Evolutionary conservation across 1,140 invertebrate genomes (phyloP), one percentile per base, ranked within the genome.

Genomic region (Propsilocerus akamusi): DNA sequence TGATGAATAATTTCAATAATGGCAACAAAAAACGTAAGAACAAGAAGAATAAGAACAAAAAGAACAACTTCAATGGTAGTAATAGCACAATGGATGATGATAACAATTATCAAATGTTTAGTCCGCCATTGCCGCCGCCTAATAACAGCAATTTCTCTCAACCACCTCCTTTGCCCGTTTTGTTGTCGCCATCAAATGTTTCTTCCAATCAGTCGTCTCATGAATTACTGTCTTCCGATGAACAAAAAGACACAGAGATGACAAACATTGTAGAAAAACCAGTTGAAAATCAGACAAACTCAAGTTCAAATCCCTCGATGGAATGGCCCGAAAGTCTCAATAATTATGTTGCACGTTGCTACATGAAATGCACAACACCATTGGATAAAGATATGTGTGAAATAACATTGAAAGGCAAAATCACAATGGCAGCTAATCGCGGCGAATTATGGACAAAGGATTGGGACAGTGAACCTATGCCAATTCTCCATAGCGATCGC

Each of bases 371-470:
- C 60, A 78, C 78, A 57, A 86, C 86, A 11, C 73, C 78, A 49
- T 75, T 87, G 50, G 88, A 96, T 64, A 88, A 91, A 68, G 88
- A 97, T 72, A 81, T 90, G 62, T 88, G 97, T 49, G 87, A 94
- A 62, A 88, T 90, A 52, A 85, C 91, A 55, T 68, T 97, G 25
- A 95, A 94, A 65, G 88, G 88, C 28, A 89, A 93, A 67, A 83
- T 97, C 51, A 93, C 87, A 20, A 76, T 80, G 46, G 86, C 89
- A 0, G 85, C 85, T n/a, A 83, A 81, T 56, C 80, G 82, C 55
- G 84, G 83, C 50, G 82, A 84, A 52, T 72, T 94, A 14, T 86
- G 80, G 76, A 79, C 83, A 0, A 87, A 87, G 58, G 86, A 96
- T 69, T 97, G 93, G 93, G 79, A 82, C 53, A 79, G 77, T 53